Evolutionary conservation across 2,113 vertebrate genomes (phyloP).

Genomic region (Tricholaema leucomelas): DNA sequence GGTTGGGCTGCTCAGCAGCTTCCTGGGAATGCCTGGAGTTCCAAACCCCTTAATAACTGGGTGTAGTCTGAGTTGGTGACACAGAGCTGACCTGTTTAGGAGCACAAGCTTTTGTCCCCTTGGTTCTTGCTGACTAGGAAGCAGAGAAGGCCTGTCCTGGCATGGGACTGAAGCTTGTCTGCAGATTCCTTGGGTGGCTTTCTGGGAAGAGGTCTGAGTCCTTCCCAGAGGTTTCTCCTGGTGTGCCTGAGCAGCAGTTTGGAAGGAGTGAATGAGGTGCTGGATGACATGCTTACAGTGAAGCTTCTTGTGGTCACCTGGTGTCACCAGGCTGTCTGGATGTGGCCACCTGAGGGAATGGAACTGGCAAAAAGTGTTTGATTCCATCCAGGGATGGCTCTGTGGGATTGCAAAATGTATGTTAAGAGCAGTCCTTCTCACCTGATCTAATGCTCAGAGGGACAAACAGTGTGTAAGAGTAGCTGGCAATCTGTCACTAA

Average conservation of each 20-base stretch:
- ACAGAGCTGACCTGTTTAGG: fast-evolving
- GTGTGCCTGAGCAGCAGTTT: not conserved
- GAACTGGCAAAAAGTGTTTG: not conserved
- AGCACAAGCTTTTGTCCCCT: not conserved
- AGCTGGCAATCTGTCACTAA: constrained; percentile 33
- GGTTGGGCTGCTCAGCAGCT: not conserved
- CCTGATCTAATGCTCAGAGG: not conserved
- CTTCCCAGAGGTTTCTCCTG: not conserved
- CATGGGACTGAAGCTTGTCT: not conserved
- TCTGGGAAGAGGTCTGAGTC: not conserved
- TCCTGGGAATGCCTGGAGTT: not conserved
- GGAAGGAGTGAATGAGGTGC: not conserved
- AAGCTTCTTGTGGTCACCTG: not conserved
- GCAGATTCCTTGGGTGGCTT: not conserved
- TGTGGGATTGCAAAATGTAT: not conserved
- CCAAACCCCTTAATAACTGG: not conserved
- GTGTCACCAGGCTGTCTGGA: not conserved
- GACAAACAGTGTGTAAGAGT: not conserved
- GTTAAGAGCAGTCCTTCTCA: not conserved
- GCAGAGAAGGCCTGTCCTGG: not conserved
- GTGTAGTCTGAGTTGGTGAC: not conserved
- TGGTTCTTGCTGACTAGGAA: fast-evolving
- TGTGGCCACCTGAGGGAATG: not conserved
- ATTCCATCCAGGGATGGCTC: not conserved
- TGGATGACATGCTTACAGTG: fast-evolving